Conservation (phyloP, 2,113 vertebrate genomes). For the Podocnemis expansa region DNA sequence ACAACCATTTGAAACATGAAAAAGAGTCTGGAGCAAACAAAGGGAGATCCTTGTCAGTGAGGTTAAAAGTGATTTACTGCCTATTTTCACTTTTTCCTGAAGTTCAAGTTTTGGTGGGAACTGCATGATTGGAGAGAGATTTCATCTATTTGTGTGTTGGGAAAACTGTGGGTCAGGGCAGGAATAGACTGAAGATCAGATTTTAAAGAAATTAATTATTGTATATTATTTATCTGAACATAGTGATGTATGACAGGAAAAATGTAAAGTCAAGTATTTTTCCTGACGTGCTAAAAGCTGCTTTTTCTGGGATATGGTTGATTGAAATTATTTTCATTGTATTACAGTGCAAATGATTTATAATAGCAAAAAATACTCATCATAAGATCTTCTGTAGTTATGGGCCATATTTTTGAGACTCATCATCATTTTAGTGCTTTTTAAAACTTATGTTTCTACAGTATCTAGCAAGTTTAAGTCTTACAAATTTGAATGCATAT, state of each 20-base stretch:
- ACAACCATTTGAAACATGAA: not conserved
- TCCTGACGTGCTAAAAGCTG: not conserved
- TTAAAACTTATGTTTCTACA: constrained; percentile 46
- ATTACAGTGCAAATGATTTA: not conserved
- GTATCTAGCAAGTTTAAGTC: constrained; percentile 41
- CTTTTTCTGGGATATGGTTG: not conserved
- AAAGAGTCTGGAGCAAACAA: not conserved
- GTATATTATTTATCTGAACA: not conserved
- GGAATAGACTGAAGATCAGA: not conserved
- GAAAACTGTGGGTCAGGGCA: not conserved
- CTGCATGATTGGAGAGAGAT: not conserved
- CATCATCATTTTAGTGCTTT: constrained; percentile 1
- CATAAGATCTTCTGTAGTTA: constrained; percentile 3
- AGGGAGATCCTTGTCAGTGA: not conserved
- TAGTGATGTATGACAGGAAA: not conserved
- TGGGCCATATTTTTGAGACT: constrained; percentile 21
- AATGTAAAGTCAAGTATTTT: not conserved
- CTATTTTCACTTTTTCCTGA: not conserved
- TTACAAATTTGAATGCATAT: not conserved
- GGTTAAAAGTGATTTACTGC: not conserved
- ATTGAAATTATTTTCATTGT: not conserved
- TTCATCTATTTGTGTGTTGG: rapidly evolving
- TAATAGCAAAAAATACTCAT: not conserved
- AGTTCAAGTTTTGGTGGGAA: not conserved
- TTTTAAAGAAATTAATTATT: not conserved